Conservation (phyloP, 2,113 vertebrate species). For the Aramus guarauna region DNA sequence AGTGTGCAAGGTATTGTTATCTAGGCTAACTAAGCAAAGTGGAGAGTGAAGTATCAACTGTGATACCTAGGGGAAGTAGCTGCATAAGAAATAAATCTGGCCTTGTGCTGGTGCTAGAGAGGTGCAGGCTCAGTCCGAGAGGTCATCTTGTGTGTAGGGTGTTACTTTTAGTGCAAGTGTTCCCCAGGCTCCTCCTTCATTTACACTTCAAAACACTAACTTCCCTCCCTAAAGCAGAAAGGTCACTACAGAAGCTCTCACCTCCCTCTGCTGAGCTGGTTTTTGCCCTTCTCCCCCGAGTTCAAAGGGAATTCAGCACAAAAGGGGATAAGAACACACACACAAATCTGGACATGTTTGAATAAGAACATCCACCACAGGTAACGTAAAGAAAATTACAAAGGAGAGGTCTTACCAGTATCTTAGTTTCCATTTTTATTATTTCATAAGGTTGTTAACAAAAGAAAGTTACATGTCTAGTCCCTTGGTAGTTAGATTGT, state of each 20-base stretch:
- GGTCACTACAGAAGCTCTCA: background rate
- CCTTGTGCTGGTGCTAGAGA: background rate
- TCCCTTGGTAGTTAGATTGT: background rate
- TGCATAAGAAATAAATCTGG: background rate
- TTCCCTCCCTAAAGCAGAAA: background rate
- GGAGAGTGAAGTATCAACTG: background rate
- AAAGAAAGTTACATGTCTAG: background rate
- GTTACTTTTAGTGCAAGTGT: background rate
- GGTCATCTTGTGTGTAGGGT: background rate
- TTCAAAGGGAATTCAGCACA: conserved; percentile 8
- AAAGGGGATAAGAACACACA: background rate
- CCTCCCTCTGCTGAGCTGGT: background rate
- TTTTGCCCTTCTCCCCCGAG: background rate
- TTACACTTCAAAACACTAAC: background rate
- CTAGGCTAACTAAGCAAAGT: background rate
- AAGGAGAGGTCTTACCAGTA: background rate
- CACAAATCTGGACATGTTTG: background rate
- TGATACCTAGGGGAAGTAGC: background rate
- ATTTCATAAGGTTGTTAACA: background rate
- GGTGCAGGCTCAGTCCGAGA: accelerated
- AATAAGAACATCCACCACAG: background rate
- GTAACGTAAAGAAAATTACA: background rate
- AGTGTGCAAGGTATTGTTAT: accelerated
- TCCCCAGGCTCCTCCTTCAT: background rate
- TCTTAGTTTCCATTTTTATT: conserved; percentile 24